These are phyloP conservation scores for Plecturocebus donacophilus DNA, from an alignment of 2,113 vertebrate species.

Conservation along the genomic window DNA sequence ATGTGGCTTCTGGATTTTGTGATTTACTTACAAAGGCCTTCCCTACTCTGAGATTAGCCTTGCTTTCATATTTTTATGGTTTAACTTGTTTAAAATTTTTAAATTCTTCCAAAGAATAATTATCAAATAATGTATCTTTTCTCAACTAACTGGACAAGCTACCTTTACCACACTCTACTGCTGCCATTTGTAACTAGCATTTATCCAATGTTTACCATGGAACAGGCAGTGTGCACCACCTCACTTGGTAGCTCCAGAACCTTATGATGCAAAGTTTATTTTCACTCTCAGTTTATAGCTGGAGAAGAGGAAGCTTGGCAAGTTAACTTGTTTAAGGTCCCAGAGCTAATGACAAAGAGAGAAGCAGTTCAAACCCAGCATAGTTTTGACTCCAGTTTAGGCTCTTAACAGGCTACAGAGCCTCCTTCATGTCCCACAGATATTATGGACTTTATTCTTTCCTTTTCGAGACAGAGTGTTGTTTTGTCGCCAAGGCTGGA, in stretches of 20 bases:
- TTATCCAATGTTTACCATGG: neutral
- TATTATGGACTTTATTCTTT: neutral
- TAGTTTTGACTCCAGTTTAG: neutral
- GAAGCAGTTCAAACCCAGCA: neutral
- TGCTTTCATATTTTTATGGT: neutral
- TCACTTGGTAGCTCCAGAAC: neutral
- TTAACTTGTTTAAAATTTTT: conserved; percentile 22
- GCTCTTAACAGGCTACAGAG: neutral
- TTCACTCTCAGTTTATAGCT: neutral
- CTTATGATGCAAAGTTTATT: neutral
- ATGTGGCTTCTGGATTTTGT: neutral
- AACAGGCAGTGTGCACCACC: neutral
- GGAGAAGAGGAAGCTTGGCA: neutral
- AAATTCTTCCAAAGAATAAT: conserved; percentile 15
- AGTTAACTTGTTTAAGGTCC: neutral
- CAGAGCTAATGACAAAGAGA: neutral
- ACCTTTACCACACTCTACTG: neutral
- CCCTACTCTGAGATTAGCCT: neutral
- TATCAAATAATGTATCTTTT: neutral
- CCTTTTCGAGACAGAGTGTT: too few relatives aligned
- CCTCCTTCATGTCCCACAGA: neutral
- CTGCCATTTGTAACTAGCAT: neutral
- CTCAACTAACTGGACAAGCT: neutral
- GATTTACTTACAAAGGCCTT: neutral
- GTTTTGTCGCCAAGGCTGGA: too few relatives aligned